Base-by-base conservation (phyloP, 2,888 invertebrate genomes). In the Epiblema foenella region DNA sequence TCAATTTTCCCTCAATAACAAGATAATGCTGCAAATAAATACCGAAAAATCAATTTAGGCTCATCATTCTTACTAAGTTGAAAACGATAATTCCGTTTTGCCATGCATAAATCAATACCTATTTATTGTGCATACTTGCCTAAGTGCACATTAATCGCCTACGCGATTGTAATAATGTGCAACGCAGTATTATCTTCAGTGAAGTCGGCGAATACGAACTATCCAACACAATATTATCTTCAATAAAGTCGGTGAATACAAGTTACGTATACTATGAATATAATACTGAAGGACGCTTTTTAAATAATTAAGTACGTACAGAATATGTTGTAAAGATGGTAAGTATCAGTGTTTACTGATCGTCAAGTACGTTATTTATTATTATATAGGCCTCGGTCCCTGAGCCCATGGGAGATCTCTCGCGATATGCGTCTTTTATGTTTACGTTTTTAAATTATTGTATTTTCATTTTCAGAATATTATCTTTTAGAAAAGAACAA, bases 331-430 rank as follows among this genome's bases (percentile, higher is more conserved):
- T 9, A 51, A 54, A 65, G 12, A 37, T 52, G 59, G 37, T 39
- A 39, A 46, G 51, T 33, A 20, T 46, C 3, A 8, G 33, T 51
- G 18, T 39, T 51, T 58, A 39, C 11, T 51, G 18, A 33, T 46
- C 57, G 24, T 64, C 15, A 57, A 51, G 37, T 49, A 39, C 37
- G 49, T 56, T 49, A 18, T 69, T 57, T 63, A 69, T 56, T 15
- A 39, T 29, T 17, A 8, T 24, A 24, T 12, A 17, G 10, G 33
- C 33, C 33, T 33, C 7, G 0, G 8, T 5, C 33, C 24, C 46
- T 15, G n/a, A 11, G 29, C 42, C 46, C 33, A 18, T 33, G 17
- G 56, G 56, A 66, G 29, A 39, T 17, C 46, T 15, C 39, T 11
- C 12, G 1, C 10, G 17, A 9, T 18, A 15, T n/a, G 54, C 17